Evolutionary conservation across 2,797 vertebrate species (phyloP), one percentile per base, ranked within the genome.

Genomic region (Choloepus didactylus): DNA sequence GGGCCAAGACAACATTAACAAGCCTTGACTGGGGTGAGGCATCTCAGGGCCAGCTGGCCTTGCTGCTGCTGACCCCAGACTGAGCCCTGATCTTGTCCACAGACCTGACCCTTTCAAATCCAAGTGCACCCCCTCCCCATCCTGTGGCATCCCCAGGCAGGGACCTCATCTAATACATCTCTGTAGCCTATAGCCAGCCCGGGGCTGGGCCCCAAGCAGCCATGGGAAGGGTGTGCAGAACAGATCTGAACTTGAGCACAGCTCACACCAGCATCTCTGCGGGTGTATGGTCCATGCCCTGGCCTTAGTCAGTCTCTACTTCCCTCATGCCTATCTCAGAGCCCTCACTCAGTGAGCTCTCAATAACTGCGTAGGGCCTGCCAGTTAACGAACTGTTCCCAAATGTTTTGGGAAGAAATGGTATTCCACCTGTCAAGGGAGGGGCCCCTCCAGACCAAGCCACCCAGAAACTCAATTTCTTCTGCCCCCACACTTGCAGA

Each of bases 1-100:
- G 93, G 91, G 31, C 75, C 62, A 88, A 59, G 87, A 86, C 31
- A 64, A 76, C 81, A 56, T 81, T 87, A n/a, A 70, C 5, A 49
- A 94, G 83, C 29, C 70, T 80, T 67, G 75, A 81, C 51, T 64
- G 14, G 41, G 7, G 27, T 54, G 62, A 92, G 46, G 75, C 54
- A 6, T 18, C 44, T 81, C 84, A 21, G 75, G 21, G 31, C 76
- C 84, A 59, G 80, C 18, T 41, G 77, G 67, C 14, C 23, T 35
- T 75, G 44, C 44, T 46, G 41, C 51, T 69, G 86, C 66, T 16
- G 56, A 31, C 31, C 66, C 38, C 62, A 51, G 10, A 60, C 29
- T 56, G 51, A 95, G 27, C 38, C 41, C 41, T 41, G 15, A 62
- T 84, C 41, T 67, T 46, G 66, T 51, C 14, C 38, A 72, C 5